Evolutionary conservation across 1,140 invertebrate species (phyloP), one percentile per base, ranked within the genome.

Genomic region (Drosophila carrolli): DNA sequence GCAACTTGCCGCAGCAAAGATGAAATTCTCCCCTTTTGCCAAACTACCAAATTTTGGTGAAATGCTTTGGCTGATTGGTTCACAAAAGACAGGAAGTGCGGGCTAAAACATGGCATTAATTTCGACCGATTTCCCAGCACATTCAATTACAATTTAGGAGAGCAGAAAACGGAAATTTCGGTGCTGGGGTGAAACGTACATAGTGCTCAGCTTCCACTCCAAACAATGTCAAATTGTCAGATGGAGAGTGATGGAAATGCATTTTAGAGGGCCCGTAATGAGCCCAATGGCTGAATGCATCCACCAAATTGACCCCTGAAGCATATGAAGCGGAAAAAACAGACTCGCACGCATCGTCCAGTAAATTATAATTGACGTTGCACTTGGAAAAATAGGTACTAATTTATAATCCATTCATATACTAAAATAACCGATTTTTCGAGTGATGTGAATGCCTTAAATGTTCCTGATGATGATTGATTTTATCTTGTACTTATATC

Each of bases 251-350:
- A 71, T 58, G 32, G 44, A 65, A 65, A 67, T 40, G 44, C 63
- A 50, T 67, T 65, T 48, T 32, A 41, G 27, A 38, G 58, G 23
- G 16, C 7, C 43, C 16, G 44, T 48, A 67, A 71, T 71, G 68
- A 40, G 61, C 38, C 38, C 50, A 37, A 53, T 56, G 67, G 65
- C 51, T 57, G 65, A 71, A 51, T 71, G 66, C 67, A 58, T 48
- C 53, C 61, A 53, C 9, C 32, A 35, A 66, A 66, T 68, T 66
- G 65, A 66, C 47, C 65, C 61, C 47, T 29, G 47, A 35, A 54
- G 5, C 53, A 51, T 38, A 58, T 75, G 51, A 75, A 75, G 72
- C 74, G 60, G 61, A 66, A 75, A 67, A 66, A 75, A 75, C 47
- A 40, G 59, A 55, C 40, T 38, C 23, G 16, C 29, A 57, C 53